Evolutionary conservation across 2,113 vertebrate species (phyloP), one percentile per base, ranked within the genome.

Genomic region (Ivindomyrus marchei): DNA sequence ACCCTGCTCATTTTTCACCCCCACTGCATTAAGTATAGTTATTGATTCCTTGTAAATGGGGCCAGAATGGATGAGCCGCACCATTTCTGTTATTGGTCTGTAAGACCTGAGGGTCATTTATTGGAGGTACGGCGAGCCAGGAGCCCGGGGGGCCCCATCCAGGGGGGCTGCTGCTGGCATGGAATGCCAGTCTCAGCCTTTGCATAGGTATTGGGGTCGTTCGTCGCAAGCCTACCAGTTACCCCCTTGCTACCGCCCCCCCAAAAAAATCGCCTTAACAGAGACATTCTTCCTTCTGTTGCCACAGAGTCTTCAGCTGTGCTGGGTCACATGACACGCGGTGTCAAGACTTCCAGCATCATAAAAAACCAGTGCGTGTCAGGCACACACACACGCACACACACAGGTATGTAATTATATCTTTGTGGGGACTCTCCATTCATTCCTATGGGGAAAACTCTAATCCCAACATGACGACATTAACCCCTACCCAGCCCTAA

Each of bases 91-190:
- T 98, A 98, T 98, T 98, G 98, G 98, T 99, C 97, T 95, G 96
- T 97, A 97, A 96, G 97, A 98, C 97, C 98, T 98, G 97, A 97
- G 96, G 95, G 97, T 98, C 97, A 99, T 99, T 98, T 98, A 98
- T 98, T 97, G 97, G 91, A 96, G 96, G 96, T 95, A 95, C 93
- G 91, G 91, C 93, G 94, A 95, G 96, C 96, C 95, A 97, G 96
- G 95, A 77, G 95, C 96, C 96, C 7, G 3, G 36, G 15, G 13
- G 56, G 36, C 94, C 95, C 95, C 91, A 92, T 95, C 95, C 95
- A 95, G 94, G 94, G 45, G 93, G 94, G 95, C 94, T 95, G 96
- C 36, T 42, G 74, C 31, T 39, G 96, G 97, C 96, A 94, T 96
- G 97, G 96, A 90, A 93, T 95, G 95, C 96, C 96, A 96, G 91